Evolutionary conservation across 2,888 invertebrate species (phyloP), one percentile per base, ranked within the genome.

Genomic region (Drosophila greeni): DNA sequence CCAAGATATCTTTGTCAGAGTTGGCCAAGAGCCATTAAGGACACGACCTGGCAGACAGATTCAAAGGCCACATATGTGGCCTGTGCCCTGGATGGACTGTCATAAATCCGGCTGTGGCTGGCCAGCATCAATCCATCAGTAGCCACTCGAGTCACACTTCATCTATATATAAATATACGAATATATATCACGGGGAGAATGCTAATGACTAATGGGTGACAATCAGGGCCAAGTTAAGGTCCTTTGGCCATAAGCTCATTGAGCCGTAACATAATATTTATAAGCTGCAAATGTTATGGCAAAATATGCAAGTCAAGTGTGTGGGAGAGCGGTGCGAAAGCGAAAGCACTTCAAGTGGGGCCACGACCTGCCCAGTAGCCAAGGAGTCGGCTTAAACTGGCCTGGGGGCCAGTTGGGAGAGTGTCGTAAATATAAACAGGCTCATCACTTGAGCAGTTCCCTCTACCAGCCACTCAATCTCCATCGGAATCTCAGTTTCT

Each of bases 251-350:
- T 76, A 72, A 76, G 75, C 67, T 45, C 54, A 74, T 73, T 77
- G 75, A 82, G 74, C 60, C 68, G 79, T 73, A 81, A 80, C 82
- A 71, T 73, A 78, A 79, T 81, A 82, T 82, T 83, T 73, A 75
- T 82, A 66, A 62, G 74, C 72, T 47, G 47, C 48, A 77, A 80
- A 39, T 61, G 55, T 57, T 75, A 68, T 76, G 71, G 48, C 57
- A 55, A 73, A 66, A 76, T 68, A 71, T 78, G 69, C 60, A 58
- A 64, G 55, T 42, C 67, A 48, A 61, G 62, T 52, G 62, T 43
- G 61, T 31, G 36, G 18, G 7, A 26, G 45, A 18, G 26, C 20
- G 29, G 14, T 45, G 23, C 34, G 54, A 51, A 71, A 59, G 23
- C 34, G 54, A 51, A 71, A 59, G 51, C 80, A 68, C 80, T 80